A percentile compares a stretch with the other conserved stretches of the same genome.
phyloP scores from a whole-genome alignment of 2,888 invertebrate genomes.

The Anthophora plumipes region DNA sequence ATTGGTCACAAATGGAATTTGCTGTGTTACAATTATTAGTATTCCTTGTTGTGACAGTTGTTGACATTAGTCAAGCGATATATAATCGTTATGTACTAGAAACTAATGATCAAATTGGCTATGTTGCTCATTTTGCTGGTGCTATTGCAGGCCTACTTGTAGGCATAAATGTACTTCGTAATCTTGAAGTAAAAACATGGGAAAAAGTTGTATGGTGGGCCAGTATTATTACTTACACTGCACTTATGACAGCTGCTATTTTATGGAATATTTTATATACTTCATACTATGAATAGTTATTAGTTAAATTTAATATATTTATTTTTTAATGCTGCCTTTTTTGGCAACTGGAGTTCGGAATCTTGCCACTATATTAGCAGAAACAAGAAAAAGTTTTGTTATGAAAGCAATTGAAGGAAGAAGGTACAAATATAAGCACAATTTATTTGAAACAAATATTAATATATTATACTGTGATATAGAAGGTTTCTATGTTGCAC shows the following conservation, averaged over 20 bases:
- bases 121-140: constrained; percentile 97
- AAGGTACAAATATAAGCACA: neutral
- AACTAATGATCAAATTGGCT: constrained; percentile 92
- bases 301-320: constrained; percentile 14
- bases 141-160: constrained; percentile 94
- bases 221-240: constrained; percentile 89
- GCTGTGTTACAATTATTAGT: constrained; percentile 93
- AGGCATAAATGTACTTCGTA: constrained; percentile 93
- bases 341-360: neutral
- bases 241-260: constrained; percentile 90
- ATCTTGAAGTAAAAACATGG: constrained; percentile 92
- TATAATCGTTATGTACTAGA: constrained; percentile 93
- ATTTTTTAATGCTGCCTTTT: constrained; percentile 15
- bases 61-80: constrained; percentile 95
- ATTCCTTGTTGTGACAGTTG: constrained; percentile 91
- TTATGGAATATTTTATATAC: constrained; percentile 90
- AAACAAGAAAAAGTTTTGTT: neutral
- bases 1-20: constrained; percentile 99
- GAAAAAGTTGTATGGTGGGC: constrained; percentile 93
- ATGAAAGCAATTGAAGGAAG: neutral
- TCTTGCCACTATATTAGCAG: neutral
- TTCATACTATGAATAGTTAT: constrained; percentile 83
- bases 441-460: constrained; percentile 23
- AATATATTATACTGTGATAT: constrained; percentile 65
- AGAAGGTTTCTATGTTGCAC: constrained; percentile 29